Evolutionary conservation across 2,888 invertebrate genomes (phyloP).

Genomic region (Patella ulyssiponensis): DNA sequence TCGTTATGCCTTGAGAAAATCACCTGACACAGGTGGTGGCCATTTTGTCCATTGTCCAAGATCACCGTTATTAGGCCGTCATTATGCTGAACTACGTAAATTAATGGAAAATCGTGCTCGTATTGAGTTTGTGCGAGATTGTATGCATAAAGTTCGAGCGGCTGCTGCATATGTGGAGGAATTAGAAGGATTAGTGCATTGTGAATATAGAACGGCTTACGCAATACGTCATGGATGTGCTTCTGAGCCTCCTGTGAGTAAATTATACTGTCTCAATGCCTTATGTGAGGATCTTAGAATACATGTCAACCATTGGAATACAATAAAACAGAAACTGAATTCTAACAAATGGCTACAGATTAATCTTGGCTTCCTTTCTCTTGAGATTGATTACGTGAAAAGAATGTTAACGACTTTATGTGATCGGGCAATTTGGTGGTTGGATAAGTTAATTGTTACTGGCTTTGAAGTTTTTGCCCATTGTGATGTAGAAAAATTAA

Average conservation of each 20-base stretch:
- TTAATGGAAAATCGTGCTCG: constrained; percentile 61
- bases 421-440: constrained; percentile 64
- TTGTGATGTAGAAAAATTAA: constrained; percentile 62
- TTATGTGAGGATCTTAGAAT: constrained; percentile 70
- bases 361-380: constrained; percentile 56
- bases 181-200: constrained; percentile 56
- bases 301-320: constrained; percentile 69
- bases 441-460: constrained; percentile 64
- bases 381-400: constrained; percentile 59
- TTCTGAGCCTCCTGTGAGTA: constrained; percentile 56
- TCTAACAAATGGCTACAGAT: constrained; percentile 64
- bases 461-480: constrained; percentile 70
- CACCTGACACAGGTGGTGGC: constrained; percentile 57
- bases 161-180: constrained; percentile 60
- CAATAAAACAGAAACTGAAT: constrained; percentile 66
- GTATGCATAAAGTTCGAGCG: constrained; percentile 53
- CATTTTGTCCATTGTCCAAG: constrained; percentile 66
- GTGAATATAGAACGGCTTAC: constrained; percentile 63
- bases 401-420: constrained; percentile 53
- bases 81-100: constrained; percentile 58
- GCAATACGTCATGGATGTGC: constrained; percentile 61
- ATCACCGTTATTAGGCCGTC: constrained; percentile 55
- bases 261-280: constrained; percentile 65
- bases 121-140: constrained; percentile 64
- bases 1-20: constrained; percentile 60